Evolutionary conservation across 2,888 invertebrate genomes (phyloP).

Genomic region (Rhaphigaster nebulosa): DNA sequence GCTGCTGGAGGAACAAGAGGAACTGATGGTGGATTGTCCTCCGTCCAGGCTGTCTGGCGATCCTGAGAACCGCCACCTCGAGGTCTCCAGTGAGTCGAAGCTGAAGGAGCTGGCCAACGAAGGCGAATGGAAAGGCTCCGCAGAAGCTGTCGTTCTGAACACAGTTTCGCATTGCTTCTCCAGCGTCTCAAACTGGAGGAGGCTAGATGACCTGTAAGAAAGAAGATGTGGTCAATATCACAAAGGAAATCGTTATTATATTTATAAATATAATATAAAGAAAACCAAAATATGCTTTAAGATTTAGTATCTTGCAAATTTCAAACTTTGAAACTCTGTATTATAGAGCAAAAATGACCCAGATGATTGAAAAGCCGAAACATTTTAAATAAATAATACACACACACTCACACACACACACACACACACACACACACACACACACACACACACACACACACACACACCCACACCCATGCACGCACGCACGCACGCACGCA

Average conservation of each 20-base stretch:
- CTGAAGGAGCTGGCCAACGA: slow-evolving; percentile 63
- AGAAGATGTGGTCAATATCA: not conserved
- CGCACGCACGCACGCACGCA: too few species aligned
- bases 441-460: too few species aligned
- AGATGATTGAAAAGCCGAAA: too few species aligned
- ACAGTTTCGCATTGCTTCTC: slow-evolving; percentile 77
- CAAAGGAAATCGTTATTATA: not conserved
- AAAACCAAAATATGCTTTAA: too few species aligned
- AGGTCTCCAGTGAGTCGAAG: slow-evolving; percentile 69
- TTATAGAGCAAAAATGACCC: too few species aligned
- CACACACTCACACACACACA: too few species aligned
- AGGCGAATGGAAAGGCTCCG: slow-evolving; percentile 65
- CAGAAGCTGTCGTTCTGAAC: slow-evolving; percentile 67
- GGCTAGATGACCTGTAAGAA: slow-evolving; percentile 78
- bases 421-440: too few species aligned
- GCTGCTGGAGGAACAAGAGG: slow-evolving; percentile 64
- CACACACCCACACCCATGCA: too few species aligned
- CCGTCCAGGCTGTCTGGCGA: slow-evolving; percentile 71
- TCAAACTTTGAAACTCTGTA: too few species aligned
- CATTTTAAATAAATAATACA: too few species aligned
- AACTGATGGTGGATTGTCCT: slow-evolving; percentile 63
- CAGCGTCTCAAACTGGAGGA: slow-evolving; percentile 87
- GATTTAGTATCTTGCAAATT: too few species aligned
- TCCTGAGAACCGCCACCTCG: slow-evolving; percentile 70
- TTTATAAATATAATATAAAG: too few species aligned